A percentile compares a stretch with the other conserved stretches of the same genome.
Evolutionary conservation across 1,140 invertebrate species (phyloP).

Genomic region (Sycophila sp.): DNA sequence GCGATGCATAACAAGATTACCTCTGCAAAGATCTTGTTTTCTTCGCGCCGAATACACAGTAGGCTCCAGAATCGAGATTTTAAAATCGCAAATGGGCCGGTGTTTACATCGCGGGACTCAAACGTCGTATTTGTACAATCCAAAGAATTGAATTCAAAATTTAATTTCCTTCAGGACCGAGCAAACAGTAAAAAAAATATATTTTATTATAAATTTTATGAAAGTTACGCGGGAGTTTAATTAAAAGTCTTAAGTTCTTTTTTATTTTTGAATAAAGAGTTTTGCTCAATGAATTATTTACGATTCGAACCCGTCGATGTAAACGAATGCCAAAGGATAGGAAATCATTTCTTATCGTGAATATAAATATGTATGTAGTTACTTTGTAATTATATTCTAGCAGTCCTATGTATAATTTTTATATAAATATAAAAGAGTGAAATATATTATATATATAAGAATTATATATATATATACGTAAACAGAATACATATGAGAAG

Average conservation of each 20-base stretch:
- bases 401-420: slow-evolving; percentile 47
- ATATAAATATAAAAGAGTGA: slow-evolving; percentile 46
- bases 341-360: slow-evolving; percentile 37
- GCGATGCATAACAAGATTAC: not conserved
- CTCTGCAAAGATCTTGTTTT: not conserved
- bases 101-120: slow-evolving; percentile 26
- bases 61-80: slow-evolving; percentile 28
- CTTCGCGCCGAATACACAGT: slow-evolving; percentile 1
- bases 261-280: too few species aligned
- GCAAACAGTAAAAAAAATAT: not conserved
- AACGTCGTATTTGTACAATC: not conserved
- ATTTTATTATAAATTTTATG: slow-evolving; percentile 8
- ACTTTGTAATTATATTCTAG: slow-evolving; percentile 50
- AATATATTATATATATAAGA: slow-evolving; percentile 40
- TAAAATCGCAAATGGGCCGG: slow-evolving; percentile 30
- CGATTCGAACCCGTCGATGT: slow-evolving; percentile 39
- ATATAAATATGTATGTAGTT: slow-evolving; percentile 53
- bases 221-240: too few species aligned
- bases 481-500: slow-evolving; percentile 22
- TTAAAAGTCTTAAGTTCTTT: too few species aligned
- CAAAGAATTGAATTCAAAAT: not conserved
- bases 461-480: slow-evolving; percentile 17
- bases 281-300: slow-evolving; percentile 24
- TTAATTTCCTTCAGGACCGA: slow-evolving; percentile 3
- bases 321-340: slow-evolving; percentile 41